Evolutionary conservation across 2,888 invertebrate species (phyloP).

Genomic region (Poecilus cupreus): DNA sequence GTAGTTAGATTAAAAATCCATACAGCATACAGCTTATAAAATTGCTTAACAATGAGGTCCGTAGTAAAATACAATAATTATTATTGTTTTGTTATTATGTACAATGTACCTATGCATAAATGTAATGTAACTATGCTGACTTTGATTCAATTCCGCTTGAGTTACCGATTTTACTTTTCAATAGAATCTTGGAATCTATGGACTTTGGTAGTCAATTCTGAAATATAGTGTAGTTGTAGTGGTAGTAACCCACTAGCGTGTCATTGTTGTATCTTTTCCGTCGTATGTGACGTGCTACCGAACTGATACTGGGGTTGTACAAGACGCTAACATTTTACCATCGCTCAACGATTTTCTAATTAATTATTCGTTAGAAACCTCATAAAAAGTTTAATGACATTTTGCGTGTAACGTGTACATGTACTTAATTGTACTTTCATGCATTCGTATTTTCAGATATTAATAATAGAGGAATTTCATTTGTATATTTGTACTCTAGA

Average conservation of each 20-base stretch:
- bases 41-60: background rate
- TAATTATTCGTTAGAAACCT: background rate
- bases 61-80: background rate
- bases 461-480: too few species aligned
- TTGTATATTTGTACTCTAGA: too few species aligned
- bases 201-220: conserved; percentile 12
- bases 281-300: background rate
- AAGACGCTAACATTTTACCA: too few species aligned
- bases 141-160: background rate
- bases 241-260: conserved; percentile 20
- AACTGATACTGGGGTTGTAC: background rate
- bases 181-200: conserved; percentile 7
- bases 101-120: background rate
- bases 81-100: too few species aligned
- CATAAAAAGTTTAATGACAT: background rate
- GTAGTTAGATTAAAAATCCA: conserved; percentile 13
- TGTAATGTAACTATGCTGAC: conserved; percentile 4
- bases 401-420: background rate
- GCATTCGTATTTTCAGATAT: too few species aligned
- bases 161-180: conserved; percentile 21
- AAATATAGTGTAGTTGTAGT: too few species aligned
- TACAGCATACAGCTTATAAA: conserved; percentile 22
- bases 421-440: background rate
- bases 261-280: conserved; percentile 19
- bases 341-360: too few species aligned